Evolutionary conservation across 2,113 vertebrate species (phyloP).

Genomic region (Nycticryphes semicollaris): DNA sequence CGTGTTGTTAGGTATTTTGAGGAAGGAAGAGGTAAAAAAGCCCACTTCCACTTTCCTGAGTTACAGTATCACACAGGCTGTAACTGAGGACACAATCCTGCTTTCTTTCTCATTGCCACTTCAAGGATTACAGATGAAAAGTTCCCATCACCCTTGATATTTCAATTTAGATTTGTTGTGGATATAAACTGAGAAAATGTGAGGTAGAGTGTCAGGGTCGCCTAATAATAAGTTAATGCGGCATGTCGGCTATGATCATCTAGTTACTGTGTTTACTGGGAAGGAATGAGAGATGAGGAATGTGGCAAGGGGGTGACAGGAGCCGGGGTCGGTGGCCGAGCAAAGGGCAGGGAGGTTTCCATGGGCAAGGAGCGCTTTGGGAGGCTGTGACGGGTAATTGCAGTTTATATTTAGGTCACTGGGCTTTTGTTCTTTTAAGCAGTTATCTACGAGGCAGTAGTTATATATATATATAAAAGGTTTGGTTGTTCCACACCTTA

Average conservation of each 20-base stretch:
- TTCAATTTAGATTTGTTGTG: not conserved
- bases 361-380: not conserved
- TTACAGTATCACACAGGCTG: not conserved
- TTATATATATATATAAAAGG: not conserved
- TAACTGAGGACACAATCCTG: not conserved
- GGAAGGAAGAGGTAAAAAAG: conserved; percentile 4
- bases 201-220: not conserved
- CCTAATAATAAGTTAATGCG: conserved; percentile 14
- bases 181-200: not conserved
- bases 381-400: not conserved
- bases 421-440: not conserved
- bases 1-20: not conserved
- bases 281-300: not conserved
- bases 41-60: not conserved
- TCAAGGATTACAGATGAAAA: not conserved
- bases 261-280: not conserved
- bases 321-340: not conserved
- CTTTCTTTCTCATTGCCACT: not conserved
- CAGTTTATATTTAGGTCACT: not conserved
- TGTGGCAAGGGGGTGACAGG: not conserved
- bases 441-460: not conserved
- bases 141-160: not conserved
- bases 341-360: not conserved
- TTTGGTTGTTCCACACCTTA: not conserved
- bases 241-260: not conserved